A percentile compares a stretch with the other conserved stretches of the same genome.
These are phyloP conservation scores for Pyrochroa serraticornis DNA, from an alignment of 2,888 invertebrate genomes.

Conservation along the genomic window DNA sequence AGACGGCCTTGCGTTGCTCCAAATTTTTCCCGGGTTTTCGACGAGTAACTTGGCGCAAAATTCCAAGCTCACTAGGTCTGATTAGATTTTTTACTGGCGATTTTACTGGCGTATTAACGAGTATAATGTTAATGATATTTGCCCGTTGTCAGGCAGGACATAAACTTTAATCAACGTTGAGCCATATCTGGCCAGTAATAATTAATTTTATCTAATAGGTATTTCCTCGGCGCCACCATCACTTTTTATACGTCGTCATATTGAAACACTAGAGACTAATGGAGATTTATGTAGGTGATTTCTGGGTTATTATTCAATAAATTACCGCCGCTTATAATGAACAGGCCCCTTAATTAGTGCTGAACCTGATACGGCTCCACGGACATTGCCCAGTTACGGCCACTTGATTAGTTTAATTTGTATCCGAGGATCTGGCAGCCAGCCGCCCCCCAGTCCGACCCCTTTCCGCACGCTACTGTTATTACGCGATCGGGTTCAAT, in stretches of 20 bases:
- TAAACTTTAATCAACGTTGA: slow-evolving; percentile 35
- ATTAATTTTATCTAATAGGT: slow-evolving; percentile 51
- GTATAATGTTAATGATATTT: slow-evolving; percentile 12
- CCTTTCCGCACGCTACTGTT: slow-evolving; percentile 8
- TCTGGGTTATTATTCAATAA: slow-evolving; percentile 58
- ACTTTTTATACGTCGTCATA: slow-evolving; percentile 51
- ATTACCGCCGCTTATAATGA: slow-evolving; percentile 56
- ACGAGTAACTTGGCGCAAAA: too few species aligned
- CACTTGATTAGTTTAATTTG: slow-evolving; percentile 58
- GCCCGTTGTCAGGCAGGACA: slow-evolving; percentile 17
- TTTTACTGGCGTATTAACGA: background rate
- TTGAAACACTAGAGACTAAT: slow-evolving; percentile 54
- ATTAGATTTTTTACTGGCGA: slow-evolving; percentile 3
- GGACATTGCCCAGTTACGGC: slow-evolving; percentile 54
- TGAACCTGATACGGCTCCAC: slow-evolving; percentile 52
- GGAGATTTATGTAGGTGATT: slow-evolving; percentile 58
- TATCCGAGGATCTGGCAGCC: slow-evolving; percentile 48
- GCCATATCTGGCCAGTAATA: slow-evolving; percentile 33
- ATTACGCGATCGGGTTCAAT: slow-evolving; percentile 29
- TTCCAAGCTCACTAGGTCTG: background rate
- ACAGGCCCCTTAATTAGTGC: slow-evolving; percentile 55
- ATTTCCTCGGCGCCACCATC: slow-evolving; percentile 49
- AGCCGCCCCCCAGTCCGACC: slow-evolving; percentile 13
- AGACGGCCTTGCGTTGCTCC: too few species aligned
- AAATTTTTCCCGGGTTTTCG: too few species aligned